These are phyloP conservation scores for Selenia dentaria DNA, from an alignment of 2,888 invertebrate species.

Conservation along the genomic window DNA sequence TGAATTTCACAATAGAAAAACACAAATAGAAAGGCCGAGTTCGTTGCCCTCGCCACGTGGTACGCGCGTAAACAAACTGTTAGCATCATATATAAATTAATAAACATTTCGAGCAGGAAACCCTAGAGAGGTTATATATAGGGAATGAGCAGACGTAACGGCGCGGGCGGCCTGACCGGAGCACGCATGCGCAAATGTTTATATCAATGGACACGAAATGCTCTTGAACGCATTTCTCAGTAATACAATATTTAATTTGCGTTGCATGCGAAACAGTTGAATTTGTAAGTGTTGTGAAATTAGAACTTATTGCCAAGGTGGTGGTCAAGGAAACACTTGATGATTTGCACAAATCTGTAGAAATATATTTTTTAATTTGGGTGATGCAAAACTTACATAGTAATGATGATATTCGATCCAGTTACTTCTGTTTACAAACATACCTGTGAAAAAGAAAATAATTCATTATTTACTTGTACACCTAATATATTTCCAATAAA, in stretches of 20 bases:
- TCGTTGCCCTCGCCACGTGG: conserved; percentile 72
- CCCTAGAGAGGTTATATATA: conserved; percentile 78
- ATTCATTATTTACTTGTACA: no score
- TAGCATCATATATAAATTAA: conserved; percentile 71
- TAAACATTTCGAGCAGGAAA: conserved; percentile 74
- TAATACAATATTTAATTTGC: conserved; percentile 43
- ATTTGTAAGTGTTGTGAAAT: conserved; percentile 42
- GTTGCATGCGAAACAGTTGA: conserved; percentile 35
- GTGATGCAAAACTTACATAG: conserved; percentile 15
- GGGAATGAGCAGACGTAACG: conserved; percentile 67
- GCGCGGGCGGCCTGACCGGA: conserved; percentile 41
- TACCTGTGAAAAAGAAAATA: conserved; percentile 19
- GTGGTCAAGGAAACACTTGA: conserved; percentile 31
- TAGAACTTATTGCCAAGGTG: conserved; percentile 42
- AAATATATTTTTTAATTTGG: conserved; percentile 9
- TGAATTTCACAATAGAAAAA: conserved; percentile 49
- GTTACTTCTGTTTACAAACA: conserved; percentile 5
- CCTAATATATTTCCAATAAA: no score
- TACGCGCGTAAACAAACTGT: conserved; percentile 68
- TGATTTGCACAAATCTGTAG: conserved; percentile 18
- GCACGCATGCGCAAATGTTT: conserved; percentile 66
- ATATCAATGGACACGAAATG: conserved; percentile 61
- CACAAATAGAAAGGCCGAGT: conserved; percentile 48
- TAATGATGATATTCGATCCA: conserved; percentile 1
- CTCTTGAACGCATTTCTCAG: conserved; percentile 48